These are phyloP conservation scores for Halichoerus grypus DNA, from an alignment of 2,113 vertebrate genomes.

Conservation along the genomic window DNA sequence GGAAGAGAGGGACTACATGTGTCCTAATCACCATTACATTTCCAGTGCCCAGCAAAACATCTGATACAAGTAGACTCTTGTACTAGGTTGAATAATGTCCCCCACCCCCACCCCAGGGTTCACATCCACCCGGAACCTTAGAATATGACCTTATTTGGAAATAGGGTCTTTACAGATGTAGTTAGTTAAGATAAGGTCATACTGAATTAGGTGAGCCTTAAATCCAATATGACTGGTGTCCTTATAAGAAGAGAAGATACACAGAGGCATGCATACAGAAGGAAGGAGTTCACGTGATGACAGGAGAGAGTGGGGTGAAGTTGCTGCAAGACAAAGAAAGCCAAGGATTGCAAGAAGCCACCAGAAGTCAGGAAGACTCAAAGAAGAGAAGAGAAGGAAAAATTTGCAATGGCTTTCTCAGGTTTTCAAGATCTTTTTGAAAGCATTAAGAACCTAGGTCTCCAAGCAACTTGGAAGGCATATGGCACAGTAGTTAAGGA, in stretches of 20 bases:
- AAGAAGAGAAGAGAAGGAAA: background rate
- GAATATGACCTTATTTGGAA: background rate
- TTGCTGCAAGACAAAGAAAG: background rate
- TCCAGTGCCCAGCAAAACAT: background rate
- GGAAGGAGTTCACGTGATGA: background rate
- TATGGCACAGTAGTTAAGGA: background rate
- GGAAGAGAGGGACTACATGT: rapidly evolving
- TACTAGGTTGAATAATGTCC: background rate
- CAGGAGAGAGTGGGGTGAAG: background rate
- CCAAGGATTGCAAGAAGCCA: background rate
- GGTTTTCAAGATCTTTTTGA: background rate
- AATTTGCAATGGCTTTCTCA: background rate
- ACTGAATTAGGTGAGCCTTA: background rate
- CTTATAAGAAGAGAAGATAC: background rate
- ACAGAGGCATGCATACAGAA: background rate
- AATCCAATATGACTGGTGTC: background rate
- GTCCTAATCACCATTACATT: background rate
- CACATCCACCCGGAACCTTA: background rate
- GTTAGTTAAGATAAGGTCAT: background rate
- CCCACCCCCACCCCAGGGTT: background rate
- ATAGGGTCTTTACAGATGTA: background rate
- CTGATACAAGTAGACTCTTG: background rate
- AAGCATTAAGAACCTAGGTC: background rate
- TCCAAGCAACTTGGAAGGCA: background rate
- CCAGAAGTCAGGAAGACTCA: background rate